Evolutionary conservation across 1,140 invertebrate genomes (phyloP).

Genomic region (Leptestheria dahalacensis): DNA sequence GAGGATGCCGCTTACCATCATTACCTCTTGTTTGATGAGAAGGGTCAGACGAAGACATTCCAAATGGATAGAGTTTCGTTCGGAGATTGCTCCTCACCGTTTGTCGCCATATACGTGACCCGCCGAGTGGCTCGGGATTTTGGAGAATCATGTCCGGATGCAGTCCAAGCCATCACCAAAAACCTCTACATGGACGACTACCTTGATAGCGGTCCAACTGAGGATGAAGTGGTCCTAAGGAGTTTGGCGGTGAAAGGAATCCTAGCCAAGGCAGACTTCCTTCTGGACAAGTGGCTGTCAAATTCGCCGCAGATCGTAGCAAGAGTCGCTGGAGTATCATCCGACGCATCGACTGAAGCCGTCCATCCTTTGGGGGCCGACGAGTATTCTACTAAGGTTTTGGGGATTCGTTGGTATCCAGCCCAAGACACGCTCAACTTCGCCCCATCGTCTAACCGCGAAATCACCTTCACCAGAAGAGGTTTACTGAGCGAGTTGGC

Average conservation of each 20-base stretch:
- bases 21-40: neutral
- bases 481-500: neutral
- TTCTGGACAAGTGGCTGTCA: slow-evolving; percentile 1
- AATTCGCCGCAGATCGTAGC: neutral
- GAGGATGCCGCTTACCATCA: neutral
- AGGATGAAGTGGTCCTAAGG: neutral
- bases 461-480: neutral
- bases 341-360: neutral
- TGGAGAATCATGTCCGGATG: neutral
- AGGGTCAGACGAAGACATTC: neutral
- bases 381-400: neutral
- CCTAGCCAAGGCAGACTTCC: slow-evolving; percentile 6
- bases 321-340: neutral
- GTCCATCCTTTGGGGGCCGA: neutral
- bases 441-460: neutral
- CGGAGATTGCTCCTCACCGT: neutral
- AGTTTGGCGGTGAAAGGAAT: neutral
- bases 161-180: slow-evolving; percentile 6
- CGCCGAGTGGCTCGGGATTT: neutral
- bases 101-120: neutral
- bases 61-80: slow-evolving; percentile 5
- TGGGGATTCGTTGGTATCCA: neutral
- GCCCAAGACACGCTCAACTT: neutral
- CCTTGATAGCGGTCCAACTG: slow-evolving; percentile 6
- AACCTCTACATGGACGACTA: slow-evolving; percentile 12